Evolutionary conservation across 2,888 invertebrate species (phyloP).

Genomic region (Euplexia lucipara): DNA sequence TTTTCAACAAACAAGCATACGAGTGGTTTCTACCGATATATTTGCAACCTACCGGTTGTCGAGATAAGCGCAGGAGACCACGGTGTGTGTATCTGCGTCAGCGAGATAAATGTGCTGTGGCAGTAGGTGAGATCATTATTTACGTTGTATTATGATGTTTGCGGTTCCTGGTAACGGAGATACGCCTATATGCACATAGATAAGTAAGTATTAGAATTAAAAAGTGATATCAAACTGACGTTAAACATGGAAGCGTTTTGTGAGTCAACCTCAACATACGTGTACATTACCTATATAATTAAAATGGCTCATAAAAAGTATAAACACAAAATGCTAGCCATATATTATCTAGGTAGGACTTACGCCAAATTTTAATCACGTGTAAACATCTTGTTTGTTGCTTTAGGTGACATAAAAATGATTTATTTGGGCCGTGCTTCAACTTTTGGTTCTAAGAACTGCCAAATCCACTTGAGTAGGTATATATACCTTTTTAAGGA

Average conservation of each 20-base stretch:
- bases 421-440: too few species aligned
- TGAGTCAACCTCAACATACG: not conserved
- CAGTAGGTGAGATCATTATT: conserved; percentile 71
- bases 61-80: conserved; percentile 50
- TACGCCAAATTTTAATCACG: conserved; percentile 26
- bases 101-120: conserved; percentile 55
- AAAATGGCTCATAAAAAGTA: too few species aligned
- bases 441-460: conserved; percentile 31
- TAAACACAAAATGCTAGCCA: conserved; percentile 18
- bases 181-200: conserved; percentile 35
- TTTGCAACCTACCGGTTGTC: conserved; percentile 43
- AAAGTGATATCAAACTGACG: conserved; percentile 5
- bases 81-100: conserved; percentile 56
- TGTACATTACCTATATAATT: too few species aligned
- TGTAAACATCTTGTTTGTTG: conserved; percentile 1
- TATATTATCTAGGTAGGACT: too few species aligned
- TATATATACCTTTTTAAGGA: conserved; percentile 25
- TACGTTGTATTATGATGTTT: conserved; percentile 64
- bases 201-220: conserved; percentile 17
- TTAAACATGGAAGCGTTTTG: conserved; percentile 1
- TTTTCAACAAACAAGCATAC: conserved; percentile 24
- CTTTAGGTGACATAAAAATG: conserved; percentile 4
- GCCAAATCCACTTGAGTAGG: conserved; percentile 35
- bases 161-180: conserved; percentile 62
- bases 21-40: conserved; percentile 35